Percentiles rank a stretch among this genome's conserved stretches.
phyloP scores from a whole-genome alignment of 2,888 invertebrate genomes.

The Scaptomyza cyrtandrae region DNA sequence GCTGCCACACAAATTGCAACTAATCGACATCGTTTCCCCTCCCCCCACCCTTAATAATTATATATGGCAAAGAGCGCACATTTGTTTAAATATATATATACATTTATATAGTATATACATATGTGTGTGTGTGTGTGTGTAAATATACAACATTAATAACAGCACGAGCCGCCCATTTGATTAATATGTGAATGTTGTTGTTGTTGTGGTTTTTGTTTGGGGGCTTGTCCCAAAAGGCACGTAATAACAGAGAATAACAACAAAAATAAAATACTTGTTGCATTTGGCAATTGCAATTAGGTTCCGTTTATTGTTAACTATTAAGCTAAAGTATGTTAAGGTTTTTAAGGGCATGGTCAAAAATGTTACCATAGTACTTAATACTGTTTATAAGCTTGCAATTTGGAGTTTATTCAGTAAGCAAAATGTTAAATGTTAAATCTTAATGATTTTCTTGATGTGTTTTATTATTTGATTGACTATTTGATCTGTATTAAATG shows the following conservation, averaged over 20 bases:
- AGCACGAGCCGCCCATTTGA: constrained; percentile 28
- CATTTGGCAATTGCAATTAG: not conserved
- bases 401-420: too few species aligned
- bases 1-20: constrained; percentile 10
- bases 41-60: constrained; percentile 35
- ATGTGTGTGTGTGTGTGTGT: not conserved
- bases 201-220: not conserved
- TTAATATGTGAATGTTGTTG: constrained; percentile 18
- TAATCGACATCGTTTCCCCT: constrained; percentile 36
- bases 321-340: not conserved
- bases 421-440: too few species aligned
- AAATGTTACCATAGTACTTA: not conserved
- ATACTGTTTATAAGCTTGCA: not conserved
- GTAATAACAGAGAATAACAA: constrained; percentile 7
- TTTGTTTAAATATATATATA: not conserved
- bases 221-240: constrained; percentile 29
- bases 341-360: not conserved
- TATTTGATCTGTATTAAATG: too few species aligned
- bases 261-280: constrained; percentile 25
- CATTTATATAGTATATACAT: too few species aligned
- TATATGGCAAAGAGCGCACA: constrained; percentile 3
- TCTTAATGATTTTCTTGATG: too few species aligned
- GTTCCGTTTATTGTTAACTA: too few species aligned
- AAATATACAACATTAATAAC: constrained; percentile 20
- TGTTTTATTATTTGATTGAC: too few species aligned